Conservation (phyloP, 2,113 vertebrate genomes). For the Lichenostomus cassidix region DNA sequence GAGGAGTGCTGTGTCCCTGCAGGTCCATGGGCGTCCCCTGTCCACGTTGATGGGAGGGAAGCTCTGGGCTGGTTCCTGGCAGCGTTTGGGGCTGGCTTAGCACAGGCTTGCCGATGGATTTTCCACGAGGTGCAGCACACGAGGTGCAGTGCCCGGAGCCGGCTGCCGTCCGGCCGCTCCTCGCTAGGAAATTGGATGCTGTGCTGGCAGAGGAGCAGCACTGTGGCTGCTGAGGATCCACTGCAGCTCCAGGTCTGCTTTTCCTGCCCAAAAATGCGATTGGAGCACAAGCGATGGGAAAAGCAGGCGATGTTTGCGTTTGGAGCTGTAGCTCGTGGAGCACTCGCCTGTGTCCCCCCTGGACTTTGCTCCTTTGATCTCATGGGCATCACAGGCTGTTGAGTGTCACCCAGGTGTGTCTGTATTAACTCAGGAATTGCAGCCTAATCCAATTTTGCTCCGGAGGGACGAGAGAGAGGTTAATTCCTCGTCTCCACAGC, state of each 20-base stretch:
- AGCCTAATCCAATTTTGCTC: neutral
- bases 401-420: neutral
- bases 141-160: neutral
- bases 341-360: neutral
- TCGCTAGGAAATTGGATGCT: neutral
- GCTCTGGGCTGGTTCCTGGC: neutral
- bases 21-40: neutral
- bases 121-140: neutral
- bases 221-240: neutral
- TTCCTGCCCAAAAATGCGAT: rapidly evolving
- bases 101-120: neutral
- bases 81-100: neutral
- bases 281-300: neutral
- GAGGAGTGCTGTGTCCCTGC: neutral
- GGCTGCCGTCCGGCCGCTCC: neutral
- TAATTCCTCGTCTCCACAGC: neutral
- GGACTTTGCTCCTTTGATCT: neutral
- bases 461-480: neutral
- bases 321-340: neutral
- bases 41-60: slow-evolving; percentile 47
- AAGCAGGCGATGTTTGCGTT: rapidly evolving
- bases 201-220: neutral
- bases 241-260: rapidly evolving
- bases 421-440: neutral
- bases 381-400: rapidly evolving